Conservation (phyloP, 92 coral and sea anemone genomes). For the Epizoanthus illoricatus region DNA sequence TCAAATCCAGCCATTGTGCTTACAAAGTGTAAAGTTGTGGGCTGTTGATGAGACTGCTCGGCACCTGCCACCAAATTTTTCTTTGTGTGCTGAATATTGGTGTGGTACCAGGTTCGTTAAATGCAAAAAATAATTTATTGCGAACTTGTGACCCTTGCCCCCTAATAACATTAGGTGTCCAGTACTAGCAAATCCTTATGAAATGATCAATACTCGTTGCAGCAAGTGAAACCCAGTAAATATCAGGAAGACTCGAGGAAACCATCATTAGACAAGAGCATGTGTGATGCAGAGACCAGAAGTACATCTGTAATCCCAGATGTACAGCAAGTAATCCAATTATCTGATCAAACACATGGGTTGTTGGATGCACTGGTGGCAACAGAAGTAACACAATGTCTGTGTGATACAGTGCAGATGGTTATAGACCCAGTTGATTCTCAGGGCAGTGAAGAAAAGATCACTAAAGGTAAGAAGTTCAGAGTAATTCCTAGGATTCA, state of each 20-base stretch:
- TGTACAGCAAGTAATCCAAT: neutral
- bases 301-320: neutral
- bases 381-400: neutral
- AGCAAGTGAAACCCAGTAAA: neutral
- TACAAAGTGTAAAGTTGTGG: no score
- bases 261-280: neutral
- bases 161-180: no score
- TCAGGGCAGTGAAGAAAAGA: neutral
- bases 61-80: no score
- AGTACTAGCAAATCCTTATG: no score
- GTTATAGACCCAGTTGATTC: neutral
- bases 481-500: no score
- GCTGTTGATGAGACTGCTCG: no score
- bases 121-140: no score
- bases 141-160: no score
- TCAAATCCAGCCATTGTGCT: no score
- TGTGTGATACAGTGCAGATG: neutral
- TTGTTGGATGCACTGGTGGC: neutral
- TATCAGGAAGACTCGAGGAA: neutral
- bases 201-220: neutral
- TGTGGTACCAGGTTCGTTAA: no score
- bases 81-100: no score
- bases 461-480: constrained; percentile 1
- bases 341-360: neutral
- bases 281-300: neutral